Percentiles rank a stretch among this genome's conserved stretches.
Evolutionary conservation across 30 jellyfish, hydroid and myxozoan species (phyloP).

Genomic region (Rhopilema esculentum): DNA sequence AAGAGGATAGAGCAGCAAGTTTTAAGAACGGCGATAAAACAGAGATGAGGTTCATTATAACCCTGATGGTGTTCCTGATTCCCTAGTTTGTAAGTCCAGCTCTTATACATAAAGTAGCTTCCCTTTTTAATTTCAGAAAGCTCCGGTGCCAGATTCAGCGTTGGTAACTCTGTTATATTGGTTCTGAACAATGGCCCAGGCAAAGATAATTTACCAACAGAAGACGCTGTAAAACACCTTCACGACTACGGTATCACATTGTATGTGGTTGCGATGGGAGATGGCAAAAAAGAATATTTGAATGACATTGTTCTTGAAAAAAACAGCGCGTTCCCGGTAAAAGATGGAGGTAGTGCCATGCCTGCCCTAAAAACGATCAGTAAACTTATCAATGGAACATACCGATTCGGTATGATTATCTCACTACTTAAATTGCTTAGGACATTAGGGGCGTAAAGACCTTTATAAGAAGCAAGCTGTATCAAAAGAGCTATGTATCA

Average conservation of each 20-base stretch:
- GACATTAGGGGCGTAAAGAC: no score
- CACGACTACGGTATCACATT: conserved; percentile 6
- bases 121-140: not conserved
- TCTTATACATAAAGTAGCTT: not conserved
- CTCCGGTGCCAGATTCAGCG: not conserved
- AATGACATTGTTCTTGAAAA: not conserved
- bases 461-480: no score
- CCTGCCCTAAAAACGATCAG: not conserved
- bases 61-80: not conserved
- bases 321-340: not conserved
- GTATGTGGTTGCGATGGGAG: conserved; percentile 13
- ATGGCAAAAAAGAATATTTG: conserved; percentile 13
- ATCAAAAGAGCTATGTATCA: no score
- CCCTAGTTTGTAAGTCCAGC: not conserved
- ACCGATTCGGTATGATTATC: not conserved
- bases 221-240: conserved; percentile 29
- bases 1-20: no score
- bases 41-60: no score
- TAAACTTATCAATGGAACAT: not conserved
- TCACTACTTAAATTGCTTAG: no score
- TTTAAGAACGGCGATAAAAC: no score
- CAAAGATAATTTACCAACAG: not conserved
- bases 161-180: conserved; percentile 3
- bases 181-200: conserved; percentile 14
- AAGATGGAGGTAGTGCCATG: no score